phyloP scores from a whole-genome alignment of 2,113 vertebrate genomes.

The Thunnus thynnus region DNA sequence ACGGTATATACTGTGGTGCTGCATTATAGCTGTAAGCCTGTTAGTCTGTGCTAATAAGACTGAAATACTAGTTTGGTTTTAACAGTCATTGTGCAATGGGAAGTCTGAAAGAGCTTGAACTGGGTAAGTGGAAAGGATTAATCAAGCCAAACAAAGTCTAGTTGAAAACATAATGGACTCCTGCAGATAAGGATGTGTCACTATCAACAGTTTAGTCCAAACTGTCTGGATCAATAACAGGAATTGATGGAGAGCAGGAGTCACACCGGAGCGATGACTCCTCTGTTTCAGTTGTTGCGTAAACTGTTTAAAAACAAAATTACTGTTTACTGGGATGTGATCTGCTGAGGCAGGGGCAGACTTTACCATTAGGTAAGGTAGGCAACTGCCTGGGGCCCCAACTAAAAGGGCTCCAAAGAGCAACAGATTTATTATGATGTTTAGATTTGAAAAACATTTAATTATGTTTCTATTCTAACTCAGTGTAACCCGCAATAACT shows the following conservation, averaged over 20 bases:
- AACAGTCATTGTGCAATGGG: constrained; percentile 1
- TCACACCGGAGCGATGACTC: neutral
- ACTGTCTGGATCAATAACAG: constrained; percentile 25
- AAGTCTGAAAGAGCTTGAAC: neutral
- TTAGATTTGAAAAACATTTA: too few relatives aligned
- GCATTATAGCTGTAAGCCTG: neutral
- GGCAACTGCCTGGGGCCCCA: too few relatives aligned
- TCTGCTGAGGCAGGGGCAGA: neutral
- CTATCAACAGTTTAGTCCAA: neutral
- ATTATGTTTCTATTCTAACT: too few relatives aligned
- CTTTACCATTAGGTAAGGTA: too few relatives aligned
- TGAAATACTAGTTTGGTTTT: neutral
- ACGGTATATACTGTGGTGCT: neutral
- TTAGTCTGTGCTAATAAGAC: neutral
- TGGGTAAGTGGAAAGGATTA: constrained; percentile 7
- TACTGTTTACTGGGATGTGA: neutral
- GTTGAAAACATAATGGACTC: constrained; percentile 33
- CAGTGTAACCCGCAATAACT: too few relatives aligned
- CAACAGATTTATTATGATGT: too few relatives aligned
- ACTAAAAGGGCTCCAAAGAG: too few relatives aligned
- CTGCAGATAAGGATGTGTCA: constrained; percentile 33
- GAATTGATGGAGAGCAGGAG: constrained; percentile 26
- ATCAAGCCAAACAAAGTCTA: constrained; percentile 42
- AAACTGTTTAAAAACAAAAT: constrained; percentile 22
- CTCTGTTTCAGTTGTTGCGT: neutral